phyloP scores from a whole-genome alignment of 1,140 invertebrate genomes.

The Pseudomyrmex pallidus region DNA sequence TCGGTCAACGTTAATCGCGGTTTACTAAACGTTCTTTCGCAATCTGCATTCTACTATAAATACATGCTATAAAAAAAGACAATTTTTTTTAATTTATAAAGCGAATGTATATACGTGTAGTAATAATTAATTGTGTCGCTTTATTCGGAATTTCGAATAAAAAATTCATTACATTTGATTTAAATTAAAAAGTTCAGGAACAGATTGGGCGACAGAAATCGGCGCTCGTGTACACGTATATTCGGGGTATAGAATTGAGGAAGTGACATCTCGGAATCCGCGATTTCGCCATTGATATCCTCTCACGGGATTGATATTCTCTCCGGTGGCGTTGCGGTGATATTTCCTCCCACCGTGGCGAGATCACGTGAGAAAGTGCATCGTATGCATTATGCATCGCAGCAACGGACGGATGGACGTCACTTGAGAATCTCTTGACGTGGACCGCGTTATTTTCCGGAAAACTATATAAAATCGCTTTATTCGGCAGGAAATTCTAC shows the following conservation, averaged over 20 bases:
- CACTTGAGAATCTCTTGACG: constrained; percentile 47
- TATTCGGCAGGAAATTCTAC: constrained; percentile 1
- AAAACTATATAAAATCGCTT: constrained; percentile 34
- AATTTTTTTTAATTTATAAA: background rate
- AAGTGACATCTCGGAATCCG: constrained; percentile 49
- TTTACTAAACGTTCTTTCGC: constrained; percentile 14
- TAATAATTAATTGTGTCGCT: too few relatives aligned
- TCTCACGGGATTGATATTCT: constrained; percentile 54
- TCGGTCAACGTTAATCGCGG: constrained; percentile 24
- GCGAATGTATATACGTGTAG: background rate
- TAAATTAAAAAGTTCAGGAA: too few relatives aligned
- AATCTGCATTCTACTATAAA: background rate
- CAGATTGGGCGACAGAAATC: background rate
- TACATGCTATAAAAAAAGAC: too few relatives aligned
- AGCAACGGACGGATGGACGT: constrained; percentile 35
- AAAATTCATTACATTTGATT: too few relatives aligned
- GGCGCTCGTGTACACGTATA: too few relatives aligned
- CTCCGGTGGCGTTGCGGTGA: constrained; percentile 35
- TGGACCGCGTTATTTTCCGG: constrained; percentile 30
- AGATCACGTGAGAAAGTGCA: constrained; percentile 59
- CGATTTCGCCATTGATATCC: constrained; percentile 55
- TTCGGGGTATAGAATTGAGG: constrained; percentile 16
- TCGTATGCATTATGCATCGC: constrained; percentile 56
- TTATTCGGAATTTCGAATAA: too few relatives aligned
- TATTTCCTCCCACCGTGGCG: constrained; percentile 41